phyloP scores from a whole-genome alignment of 2,888 invertebrate genomes.

The Calameuta idolon region DNA sequence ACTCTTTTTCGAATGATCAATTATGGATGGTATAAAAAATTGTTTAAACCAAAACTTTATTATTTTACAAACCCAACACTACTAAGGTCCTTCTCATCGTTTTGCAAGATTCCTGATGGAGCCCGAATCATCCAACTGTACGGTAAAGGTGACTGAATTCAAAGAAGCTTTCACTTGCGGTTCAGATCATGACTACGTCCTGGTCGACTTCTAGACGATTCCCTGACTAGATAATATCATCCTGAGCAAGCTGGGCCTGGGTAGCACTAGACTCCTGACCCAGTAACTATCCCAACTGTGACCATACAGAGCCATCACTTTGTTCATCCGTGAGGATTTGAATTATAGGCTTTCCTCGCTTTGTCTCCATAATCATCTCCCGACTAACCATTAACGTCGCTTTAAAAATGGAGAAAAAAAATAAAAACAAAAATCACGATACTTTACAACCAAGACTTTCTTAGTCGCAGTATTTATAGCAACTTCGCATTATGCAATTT shows the following conservation, averaged over 20 bases:
- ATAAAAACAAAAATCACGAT: not conserved
- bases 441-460: not conserved
- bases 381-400: not conserved
- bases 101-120: not conserved
- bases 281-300: conserved; percentile 58
- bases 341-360: conserved; percentile 46
- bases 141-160: not conserved
- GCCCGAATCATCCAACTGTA: not conserved
- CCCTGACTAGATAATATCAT: conserved; percentile 39
- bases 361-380: conserved; percentile 28
- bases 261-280: conserved; percentile 51
- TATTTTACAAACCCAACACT: not conserved
- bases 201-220: not conserved
- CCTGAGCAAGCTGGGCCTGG: conserved; percentile 21
- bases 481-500: not conserved
- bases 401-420: not conserved
- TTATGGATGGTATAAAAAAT: not conserved
- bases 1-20: not conserved
- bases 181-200: conserved; percentile 7
- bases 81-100: not conserved
- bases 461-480: not conserved
- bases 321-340: conserved; percentile 25
- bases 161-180: conserved; percentile 30
- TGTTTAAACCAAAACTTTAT: not conserved
- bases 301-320: conserved; percentile 37